These are phyloP conservation scores for Lasioglossum morio DNA, from an alignment of 2,888 invertebrate species.

Conservation along the genomic window DNA sequence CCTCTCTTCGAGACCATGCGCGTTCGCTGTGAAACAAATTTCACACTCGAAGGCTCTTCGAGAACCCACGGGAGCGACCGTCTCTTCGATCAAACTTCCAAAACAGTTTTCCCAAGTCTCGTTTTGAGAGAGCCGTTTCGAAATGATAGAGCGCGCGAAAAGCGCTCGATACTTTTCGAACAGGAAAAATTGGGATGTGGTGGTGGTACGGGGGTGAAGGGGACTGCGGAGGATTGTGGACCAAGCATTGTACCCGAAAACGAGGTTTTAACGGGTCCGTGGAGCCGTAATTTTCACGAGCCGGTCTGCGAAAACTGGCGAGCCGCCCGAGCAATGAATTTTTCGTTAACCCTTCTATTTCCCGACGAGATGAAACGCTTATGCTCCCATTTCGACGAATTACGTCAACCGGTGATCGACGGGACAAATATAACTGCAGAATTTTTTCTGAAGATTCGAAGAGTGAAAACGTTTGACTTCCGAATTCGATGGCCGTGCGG, in stretches of 20 bases:
- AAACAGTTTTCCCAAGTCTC: not conserved
- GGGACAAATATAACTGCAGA: not conserved
- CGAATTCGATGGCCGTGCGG: too few relatives aligned
- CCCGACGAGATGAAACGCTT: not conserved
- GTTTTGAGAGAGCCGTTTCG: not conserved
- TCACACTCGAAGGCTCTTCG: not conserved
- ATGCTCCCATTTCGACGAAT: not conserved
- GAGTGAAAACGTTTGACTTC: too few relatives aligned
- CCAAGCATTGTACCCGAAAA: not conserved
- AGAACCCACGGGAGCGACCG: not conserved
- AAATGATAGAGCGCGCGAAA: not conserved
- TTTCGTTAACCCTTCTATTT: not conserved
- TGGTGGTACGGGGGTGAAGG: not conserved
- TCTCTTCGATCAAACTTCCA: not conserved
- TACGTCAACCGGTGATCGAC: not conserved
- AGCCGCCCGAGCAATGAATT: not conserved
- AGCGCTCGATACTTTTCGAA: not conserved
- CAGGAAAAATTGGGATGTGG: not conserved
- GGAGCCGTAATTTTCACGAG: not conserved
- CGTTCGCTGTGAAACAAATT: slow-evolving; percentile 18
- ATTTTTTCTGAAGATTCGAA: not conserved
- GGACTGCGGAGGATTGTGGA: not conserved
- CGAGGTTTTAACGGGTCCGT: not conserved
- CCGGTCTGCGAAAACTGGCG: not conserved
- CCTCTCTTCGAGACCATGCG: slow-evolving; percentile 4